Percentiles rank a stretch among this genome's conserved stretches.
Evolutionary conservation across 2,888 invertebrate genomes (phyloP).

Genomic region (Heterodera filipjevi): DNA sequence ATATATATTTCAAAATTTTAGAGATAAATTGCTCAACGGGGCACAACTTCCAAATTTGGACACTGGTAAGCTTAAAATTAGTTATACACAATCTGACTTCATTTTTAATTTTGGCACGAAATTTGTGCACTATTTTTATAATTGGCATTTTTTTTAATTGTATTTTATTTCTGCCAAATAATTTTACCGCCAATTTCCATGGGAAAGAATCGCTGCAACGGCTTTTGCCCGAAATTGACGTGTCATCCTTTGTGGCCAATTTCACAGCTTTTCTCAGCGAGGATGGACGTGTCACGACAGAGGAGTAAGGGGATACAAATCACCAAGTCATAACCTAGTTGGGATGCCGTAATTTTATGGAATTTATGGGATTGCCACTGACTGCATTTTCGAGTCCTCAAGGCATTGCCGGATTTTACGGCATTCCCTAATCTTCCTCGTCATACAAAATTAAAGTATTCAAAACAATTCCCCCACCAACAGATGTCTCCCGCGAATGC

Average conservation of each 20-base stretch:
- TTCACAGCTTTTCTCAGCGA: conserved; percentile 61
- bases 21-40: conserved; percentile 54
- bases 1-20: conserved; percentile 36
- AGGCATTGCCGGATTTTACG: no score
- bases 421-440: no score
- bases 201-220: conserved; percentile 51
- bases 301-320: conserved; percentile 20
- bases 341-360: no score
- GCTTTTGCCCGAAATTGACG: conserved; percentile 53
- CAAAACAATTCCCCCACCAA: conserved; percentile 5
- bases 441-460: neutral
- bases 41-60: conserved; percentile 60
- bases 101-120: neutral
- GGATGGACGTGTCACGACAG: conserved; percentile 47
- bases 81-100: no score
- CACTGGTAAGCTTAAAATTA: no score
- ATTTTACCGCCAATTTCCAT: no score
- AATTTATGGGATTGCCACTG: no score
- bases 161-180: neutral
- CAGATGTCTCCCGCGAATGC: conserved; percentile 58
- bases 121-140: neutral
- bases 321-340: no score
- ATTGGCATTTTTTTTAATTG: no score
- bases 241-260: conserved; percentile 59
- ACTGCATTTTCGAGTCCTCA: no score